phyloP scores from a whole-genome alignment of 2,113 vertebrate genomes.

The Saiga tatarica region DNA sequence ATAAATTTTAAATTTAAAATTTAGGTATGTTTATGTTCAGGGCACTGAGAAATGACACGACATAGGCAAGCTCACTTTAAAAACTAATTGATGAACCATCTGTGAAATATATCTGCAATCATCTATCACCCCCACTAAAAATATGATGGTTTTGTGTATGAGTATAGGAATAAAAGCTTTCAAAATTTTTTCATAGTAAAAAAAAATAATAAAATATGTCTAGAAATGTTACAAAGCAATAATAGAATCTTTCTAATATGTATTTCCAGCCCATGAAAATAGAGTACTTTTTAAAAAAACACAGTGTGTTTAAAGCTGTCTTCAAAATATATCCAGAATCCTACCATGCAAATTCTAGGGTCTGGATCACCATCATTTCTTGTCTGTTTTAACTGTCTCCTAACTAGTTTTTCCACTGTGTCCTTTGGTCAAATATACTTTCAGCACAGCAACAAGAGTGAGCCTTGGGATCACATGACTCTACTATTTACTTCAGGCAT shows the following conservation, averaged over 20 bases:
- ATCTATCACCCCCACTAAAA: background rate
- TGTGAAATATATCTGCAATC: background rate
- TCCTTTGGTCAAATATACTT: background rate
- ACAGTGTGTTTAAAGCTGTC: background rate
- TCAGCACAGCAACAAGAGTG: background rate
- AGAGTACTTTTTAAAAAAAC: background rate
- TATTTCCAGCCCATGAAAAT: background rate
- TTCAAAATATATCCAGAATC: background rate
- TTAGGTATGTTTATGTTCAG: background rate
- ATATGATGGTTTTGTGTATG: background rate
- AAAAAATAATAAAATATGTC: background rate
- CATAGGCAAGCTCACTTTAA: background rate
- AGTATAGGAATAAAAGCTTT: background rate
- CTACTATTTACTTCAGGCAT: background rate
- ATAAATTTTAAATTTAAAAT: conserved; percentile 17
- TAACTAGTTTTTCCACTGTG: background rate
- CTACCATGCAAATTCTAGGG: background rate
- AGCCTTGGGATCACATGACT: background rate
- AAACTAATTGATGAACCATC: background rate
- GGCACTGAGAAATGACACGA: background rate
- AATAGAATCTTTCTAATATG: background rate
- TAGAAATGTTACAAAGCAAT: conserved; percentile 7
- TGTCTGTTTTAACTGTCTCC: background rate
- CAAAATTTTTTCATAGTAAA: background rate
- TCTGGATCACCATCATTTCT: background rate